Percentiles rank a stretch among this genome's conserved stretches.
Evolutionary conservation across 2,888 invertebrate species (phyloP).

Genomic region (Folsomia manolachei): DNA sequence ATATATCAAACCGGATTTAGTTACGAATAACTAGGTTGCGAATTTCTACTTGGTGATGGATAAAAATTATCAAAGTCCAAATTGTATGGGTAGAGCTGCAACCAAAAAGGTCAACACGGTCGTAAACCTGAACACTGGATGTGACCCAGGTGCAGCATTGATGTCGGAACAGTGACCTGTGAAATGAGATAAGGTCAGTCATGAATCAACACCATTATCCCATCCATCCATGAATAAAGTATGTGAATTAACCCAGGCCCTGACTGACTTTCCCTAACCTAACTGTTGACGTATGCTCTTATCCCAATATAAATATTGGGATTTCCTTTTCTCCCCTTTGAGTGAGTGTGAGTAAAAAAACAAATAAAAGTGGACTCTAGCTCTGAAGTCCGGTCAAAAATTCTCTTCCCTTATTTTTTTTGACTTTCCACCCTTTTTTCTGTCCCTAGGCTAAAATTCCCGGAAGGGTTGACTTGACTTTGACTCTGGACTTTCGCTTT

Average conservation of each 20-base stretch:
- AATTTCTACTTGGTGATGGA: too few relatives aligned
- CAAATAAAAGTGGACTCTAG: constrained; percentile 12
- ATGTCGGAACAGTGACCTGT: constrained; percentile 21
- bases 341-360: constrained; percentile 3
- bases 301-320: constrained; percentile 16
- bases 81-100: too few relatives aligned
- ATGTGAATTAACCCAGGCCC: background rate
- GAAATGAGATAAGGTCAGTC: constrained; percentile 7
- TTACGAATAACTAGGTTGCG: too few relatives aligned
- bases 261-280: background rate
- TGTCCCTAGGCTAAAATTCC: background rate
- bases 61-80: too few relatives aligned
- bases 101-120: background rate
- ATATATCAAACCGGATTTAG: too few relatives aligned
- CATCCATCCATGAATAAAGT: too few relatives aligned
- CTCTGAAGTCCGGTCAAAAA: background rate
- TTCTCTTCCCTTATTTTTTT: background rate
- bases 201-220: too few relatives aligned
- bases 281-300: constrained; percentile 13
- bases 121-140: background rate
- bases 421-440: constrained; percentile 20
- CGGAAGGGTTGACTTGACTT: constrained; percentile 20
- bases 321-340: background rate
- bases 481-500: constrained; percentile 17
- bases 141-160: background rate